Evolutionary conservation across 1,140 invertebrate genomes (phyloP).

Genomic region (Drosophila santomea): DNA sequence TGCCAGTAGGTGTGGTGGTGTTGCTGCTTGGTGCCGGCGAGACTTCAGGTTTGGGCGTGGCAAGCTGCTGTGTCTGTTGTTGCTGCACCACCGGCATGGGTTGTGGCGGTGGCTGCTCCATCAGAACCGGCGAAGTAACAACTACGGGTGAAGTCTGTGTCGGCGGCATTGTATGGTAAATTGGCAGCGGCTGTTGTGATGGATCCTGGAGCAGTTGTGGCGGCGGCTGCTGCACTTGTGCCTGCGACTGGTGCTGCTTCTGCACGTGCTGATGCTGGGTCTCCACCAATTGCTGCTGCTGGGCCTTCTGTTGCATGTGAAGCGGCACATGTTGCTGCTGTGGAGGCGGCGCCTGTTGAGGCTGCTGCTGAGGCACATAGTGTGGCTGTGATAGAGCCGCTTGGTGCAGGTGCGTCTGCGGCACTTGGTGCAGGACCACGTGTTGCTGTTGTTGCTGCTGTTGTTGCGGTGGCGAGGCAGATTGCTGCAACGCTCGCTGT

Average conservation of each 20-base stretch:
- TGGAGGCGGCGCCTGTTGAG: constrained; percentile 70
- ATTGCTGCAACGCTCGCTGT: constrained; percentile 71
- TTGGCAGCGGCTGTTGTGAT: constrained; percentile 50
- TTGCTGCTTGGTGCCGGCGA: constrained; percentile 57
- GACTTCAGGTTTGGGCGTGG: constrained; percentile 59
- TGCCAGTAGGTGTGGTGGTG: constrained; percentile 71
- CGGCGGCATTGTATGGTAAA: constrained; percentile 64
- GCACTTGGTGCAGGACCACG: constrained; percentile 74
- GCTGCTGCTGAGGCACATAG: constrained; percentile 78
- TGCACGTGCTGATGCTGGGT: constrained; percentile 74
- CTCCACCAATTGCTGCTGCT: constrained; percentile 58
- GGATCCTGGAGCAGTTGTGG: constrained; percentile 51
- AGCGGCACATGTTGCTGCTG: constrained; percentile 66
- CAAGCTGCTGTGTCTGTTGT: constrained; percentile 52
- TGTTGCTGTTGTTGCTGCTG: constrained; percentile 60
- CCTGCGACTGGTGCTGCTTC: constrained; percentile 76
- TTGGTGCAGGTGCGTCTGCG: constrained; percentile 59
- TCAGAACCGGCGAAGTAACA: constrained; percentile 54
- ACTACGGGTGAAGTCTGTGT: constrained; percentile 77
- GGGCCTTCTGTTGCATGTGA: constrained; percentile 83
- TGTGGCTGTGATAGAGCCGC: constrained; percentile 85
- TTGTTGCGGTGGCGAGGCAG: constrained; percentile 60
- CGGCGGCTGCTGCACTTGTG: constrained; percentile 57
- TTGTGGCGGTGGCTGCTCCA: constrained; percentile 72
- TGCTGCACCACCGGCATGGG: constrained; percentile 49